Evolutionary conservation across 2,888 invertebrate species (phyloP).

Genomic region (Alitta virens): DNA sequence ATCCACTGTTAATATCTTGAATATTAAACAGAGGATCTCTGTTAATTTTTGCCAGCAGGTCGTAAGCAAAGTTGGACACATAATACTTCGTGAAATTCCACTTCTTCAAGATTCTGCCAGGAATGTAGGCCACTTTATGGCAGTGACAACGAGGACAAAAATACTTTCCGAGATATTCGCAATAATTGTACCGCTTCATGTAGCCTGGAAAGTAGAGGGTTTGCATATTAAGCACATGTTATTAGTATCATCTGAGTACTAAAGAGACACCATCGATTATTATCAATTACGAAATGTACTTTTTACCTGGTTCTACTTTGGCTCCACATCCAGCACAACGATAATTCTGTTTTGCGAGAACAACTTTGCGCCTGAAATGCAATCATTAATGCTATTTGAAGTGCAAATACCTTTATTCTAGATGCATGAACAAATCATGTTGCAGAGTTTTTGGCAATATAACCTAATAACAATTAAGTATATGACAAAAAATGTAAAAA

Average conservation of each 20-base stretch:
- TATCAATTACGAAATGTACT: neutral
- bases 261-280: too few relatives aligned
- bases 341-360: slow-evolving; percentile 73
- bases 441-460: too few relatives aligned
- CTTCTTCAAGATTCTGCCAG: slow-evolving; percentile 58
- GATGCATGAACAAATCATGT: too few relatives aligned
- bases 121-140: slow-evolving; percentile 71
- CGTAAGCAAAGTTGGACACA: slow-evolving; percentile 79
- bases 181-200: slow-evolving; percentile 74
- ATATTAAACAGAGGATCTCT: slow-evolving; percentile 76
- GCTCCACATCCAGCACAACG: slow-evolving; percentile 83
- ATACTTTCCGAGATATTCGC: slow-evolving; percentile 79
- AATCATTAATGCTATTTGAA: too few relatives aligned
- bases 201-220: slow-evolving; percentile 59
- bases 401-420: too few relatives aligned
- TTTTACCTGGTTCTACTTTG: slow-evolving; percentile 65
- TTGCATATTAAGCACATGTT: too few relatives aligned
- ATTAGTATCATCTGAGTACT: too few relatives aligned
- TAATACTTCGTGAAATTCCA: slow-evolving; percentile 68
- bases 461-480: too few relatives aligned
- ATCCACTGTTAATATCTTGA: slow-evolving; percentile 68
- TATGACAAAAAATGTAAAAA: too few relatives aligned
- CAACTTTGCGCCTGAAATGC: slow-evolving; percentile 64
- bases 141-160: slow-evolving; percentile 85
- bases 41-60: slow-evolving; percentile 74